Conservation (phyloP, 2,113 vertebrate genomes). For the Phaethon lepturus region DNA sequence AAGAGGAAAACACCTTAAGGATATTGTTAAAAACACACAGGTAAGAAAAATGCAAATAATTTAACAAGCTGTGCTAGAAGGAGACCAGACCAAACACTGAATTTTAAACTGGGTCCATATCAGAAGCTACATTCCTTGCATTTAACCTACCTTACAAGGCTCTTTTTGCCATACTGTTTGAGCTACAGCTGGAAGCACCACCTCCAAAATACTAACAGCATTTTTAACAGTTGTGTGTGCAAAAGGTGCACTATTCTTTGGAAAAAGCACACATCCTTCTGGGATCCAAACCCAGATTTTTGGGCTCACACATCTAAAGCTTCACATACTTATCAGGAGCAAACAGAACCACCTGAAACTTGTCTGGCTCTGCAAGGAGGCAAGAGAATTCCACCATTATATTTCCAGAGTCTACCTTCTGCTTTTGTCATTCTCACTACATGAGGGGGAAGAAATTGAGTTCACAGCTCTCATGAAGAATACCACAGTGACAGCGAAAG, state of each 20-base stretch:
- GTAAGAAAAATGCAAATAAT: not conserved
- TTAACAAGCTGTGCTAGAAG: not conserved
- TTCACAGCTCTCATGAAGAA: not conserved
- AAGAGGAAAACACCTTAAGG: slow-evolving; percentile 16
- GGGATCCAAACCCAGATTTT: not conserved
- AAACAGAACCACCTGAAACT: not conserved
- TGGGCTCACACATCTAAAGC: not conserved
- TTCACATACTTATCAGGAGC: not conserved
- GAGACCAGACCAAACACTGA: not conserved
- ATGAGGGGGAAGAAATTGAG: fast-evolving
- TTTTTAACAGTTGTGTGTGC: fast-evolving
- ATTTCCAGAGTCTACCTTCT: not conserved
- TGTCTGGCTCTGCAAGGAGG: not conserved
- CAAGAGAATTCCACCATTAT: not conserved
- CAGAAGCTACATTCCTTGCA: not conserved
- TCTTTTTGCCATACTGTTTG: not conserved
- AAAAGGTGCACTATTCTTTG: not conserved
- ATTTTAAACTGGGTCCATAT: not conserved
- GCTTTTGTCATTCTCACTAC: not conserved
- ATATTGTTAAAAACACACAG: not conserved
- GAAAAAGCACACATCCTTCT: not conserved
- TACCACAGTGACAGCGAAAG: not conserved
- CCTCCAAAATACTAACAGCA: not conserved
- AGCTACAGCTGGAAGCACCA: not conserved
- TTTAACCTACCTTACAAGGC: not conserved